Conservation (phyloP, 1,140 invertebrate genomes). For the Drosophila insularis region DNA sequence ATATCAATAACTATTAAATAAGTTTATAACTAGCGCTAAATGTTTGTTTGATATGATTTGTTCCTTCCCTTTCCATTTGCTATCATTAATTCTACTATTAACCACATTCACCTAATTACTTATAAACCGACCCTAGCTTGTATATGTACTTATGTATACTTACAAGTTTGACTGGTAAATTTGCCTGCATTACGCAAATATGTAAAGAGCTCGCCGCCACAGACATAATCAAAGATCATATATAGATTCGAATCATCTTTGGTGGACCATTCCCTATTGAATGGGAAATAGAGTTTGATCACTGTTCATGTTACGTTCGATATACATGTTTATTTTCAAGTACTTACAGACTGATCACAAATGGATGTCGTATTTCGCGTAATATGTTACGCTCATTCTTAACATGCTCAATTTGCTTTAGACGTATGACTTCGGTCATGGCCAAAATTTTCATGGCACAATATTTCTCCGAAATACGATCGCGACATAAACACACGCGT, state of each 20-base stretch:
- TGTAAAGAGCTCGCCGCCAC: constrained; percentile 97
- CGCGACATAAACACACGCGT: constrained; percentile 92
- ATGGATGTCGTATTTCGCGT: constrained; percentile 94
- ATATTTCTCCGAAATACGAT: constrained; percentile 90
- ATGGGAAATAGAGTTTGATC: neutral
- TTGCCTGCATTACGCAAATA: constrained; percentile 96
- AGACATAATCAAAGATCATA: constrained; percentile 96
- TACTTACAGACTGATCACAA: constrained; percentile 97
- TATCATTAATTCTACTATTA: too few species aligned
- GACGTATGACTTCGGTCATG: constrained; percentile 94
- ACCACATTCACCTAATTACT: neutral
- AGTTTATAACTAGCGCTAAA: too few species aligned
- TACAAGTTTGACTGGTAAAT: constrained; percentile 92
- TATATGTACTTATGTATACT: constrained; percentile 44
- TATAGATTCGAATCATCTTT: constrained; percentile 95
- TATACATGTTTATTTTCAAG: neutral
- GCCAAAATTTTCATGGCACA: constrained; percentile 96
- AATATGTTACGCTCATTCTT: constrained; percentile 97
- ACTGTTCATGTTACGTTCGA: neutral
- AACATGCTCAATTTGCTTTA: constrained; percentile 97
- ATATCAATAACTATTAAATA: too few species aligned
- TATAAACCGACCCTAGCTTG: neutral
- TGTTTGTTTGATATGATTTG: too few species aligned
- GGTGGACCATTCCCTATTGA: constrained; percentile 92
- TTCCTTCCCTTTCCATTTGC: too few species aligned